Evolutionary conservation across 2,113 vertebrate species (phyloP).

Genomic region (Cyrtonyx montezumae): DNA sequence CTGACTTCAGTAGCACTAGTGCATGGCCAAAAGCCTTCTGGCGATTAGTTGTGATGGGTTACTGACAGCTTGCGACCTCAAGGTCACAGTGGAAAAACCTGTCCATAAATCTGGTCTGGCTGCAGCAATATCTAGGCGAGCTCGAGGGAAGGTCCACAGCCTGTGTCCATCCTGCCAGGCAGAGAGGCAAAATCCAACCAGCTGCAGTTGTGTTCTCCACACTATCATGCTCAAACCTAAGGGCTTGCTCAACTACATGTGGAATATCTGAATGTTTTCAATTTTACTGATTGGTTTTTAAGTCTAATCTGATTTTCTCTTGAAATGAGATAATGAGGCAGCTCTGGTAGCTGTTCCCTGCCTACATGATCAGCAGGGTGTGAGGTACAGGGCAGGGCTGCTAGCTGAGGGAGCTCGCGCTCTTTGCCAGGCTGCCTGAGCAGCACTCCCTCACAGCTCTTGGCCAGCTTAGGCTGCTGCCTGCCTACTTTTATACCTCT

Average conservation of each 20-base stretch:
- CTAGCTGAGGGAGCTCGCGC: not conserved
- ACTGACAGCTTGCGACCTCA: not conserved
- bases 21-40: not conserved
- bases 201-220: not conserved
- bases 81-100: not conserved
- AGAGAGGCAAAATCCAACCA: not conserved
- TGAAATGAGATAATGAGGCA: constrained; percentile 34
- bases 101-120: not conserved
- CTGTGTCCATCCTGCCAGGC: accelerated
- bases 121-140: not conserved
- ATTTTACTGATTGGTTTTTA: constrained; percentile 8
- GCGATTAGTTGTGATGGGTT: not conserved
- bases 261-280: not conserved
- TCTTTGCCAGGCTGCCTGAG: not conserved
- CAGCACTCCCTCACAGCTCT: not conserved
- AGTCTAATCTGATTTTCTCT: constrained; percentile 38
- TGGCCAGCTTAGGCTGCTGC: not conserved
- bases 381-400: not conserved
- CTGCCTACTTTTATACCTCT: not conserved
- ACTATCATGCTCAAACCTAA: accelerated
- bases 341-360: not conserved
- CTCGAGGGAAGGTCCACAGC: not conserved
- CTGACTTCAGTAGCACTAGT: not conserved
- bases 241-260: not conserved
- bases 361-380: not conserved